phyloP scores from a whole-genome alignment of 2,113 vertebrate genomes.

The Labeo catla region DNA sequence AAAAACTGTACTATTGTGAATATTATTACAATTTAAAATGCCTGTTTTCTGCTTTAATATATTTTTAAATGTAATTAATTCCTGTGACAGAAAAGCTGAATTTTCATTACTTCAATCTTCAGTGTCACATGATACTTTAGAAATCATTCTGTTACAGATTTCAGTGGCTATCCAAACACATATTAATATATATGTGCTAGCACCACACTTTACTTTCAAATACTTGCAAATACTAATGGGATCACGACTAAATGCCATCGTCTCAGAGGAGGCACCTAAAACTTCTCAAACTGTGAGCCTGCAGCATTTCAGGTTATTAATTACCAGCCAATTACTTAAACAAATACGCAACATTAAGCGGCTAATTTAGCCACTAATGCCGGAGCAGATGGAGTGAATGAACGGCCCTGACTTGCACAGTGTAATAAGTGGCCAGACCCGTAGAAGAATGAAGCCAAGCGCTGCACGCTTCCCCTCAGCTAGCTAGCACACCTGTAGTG shows the following conservation, averaged over 20 bases:
- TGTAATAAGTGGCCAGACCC: conserved; percentile 51
- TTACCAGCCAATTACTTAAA: conserved; percentile 80
- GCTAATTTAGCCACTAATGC: conserved; percentile 76
- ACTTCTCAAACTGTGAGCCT: conserved; percentile 10
- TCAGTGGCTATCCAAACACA: too few species aligned
- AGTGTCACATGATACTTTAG: too few species aligned
- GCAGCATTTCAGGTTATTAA: conserved; percentile 74
- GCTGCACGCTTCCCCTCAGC: conserved; percentile 47
- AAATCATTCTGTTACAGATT: too few species aligned
- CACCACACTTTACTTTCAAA: not conserved
- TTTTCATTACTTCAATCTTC: too few species aligned
- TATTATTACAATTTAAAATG: not conserved
- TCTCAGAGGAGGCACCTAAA: not conserved
- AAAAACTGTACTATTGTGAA: not conserved
- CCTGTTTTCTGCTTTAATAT: not conserved
- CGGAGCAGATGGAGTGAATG: conserved; percentile 70
- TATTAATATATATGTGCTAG: not conserved
- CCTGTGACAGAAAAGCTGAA: too few species aligned
- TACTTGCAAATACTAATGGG: not conserved
- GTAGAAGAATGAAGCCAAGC: conserved; percentile 55
- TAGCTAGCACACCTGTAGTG: conserved; percentile 56
- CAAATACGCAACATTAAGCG: conserved; percentile 79
- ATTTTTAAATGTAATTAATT: not conserved
- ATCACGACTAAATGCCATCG: not conserved
- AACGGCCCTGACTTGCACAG: conserved; percentile 32